phyloP scores from a whole-genome alignment of 2,113 vertebrate species.

The Psettodes erumei region DNA sequence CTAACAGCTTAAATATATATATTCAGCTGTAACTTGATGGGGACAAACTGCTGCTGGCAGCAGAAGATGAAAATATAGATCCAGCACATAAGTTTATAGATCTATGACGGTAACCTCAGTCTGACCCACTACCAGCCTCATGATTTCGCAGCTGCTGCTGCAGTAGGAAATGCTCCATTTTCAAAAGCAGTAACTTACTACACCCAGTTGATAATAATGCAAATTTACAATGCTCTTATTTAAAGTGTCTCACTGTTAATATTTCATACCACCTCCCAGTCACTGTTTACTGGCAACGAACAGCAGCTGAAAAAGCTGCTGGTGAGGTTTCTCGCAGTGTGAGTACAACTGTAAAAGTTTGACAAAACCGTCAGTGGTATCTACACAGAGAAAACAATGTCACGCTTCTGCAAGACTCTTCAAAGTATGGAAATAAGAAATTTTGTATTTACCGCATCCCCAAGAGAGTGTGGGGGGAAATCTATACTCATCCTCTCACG shows the following conservation, averaged over 20 bases:
- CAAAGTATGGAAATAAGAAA: slow-evolving; percentile 13
- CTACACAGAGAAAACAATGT: background rate
- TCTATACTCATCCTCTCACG: slow-evolving; percentile 14
- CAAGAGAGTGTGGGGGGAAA: background rate
- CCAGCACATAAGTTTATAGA: too few species aligned
- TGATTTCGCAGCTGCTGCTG: too few species aligned
- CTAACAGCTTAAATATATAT: background rate
- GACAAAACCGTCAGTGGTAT: slow-evolving; percentile 2
- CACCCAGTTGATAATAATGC: too few species aligned
- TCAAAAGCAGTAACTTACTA: too few species aligned
- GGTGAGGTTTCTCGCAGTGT: background rate
- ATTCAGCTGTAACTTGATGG: background rate
- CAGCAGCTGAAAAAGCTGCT: background rate
- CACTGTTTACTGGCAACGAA: slow-evolving; percentile 18
- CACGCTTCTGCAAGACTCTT: background rate
- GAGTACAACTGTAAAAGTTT: background rate
- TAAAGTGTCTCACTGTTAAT: slow-evolving; percentile 27
- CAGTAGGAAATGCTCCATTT: too few species aligned
- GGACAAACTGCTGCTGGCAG: background rate
- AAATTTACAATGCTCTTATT: too few species aligned
- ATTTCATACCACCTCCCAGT: slow-evolving; percentile 14
- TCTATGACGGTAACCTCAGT: too few species aligned
- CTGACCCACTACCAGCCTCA: too few species aligned
- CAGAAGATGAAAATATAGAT: too few species aligned
- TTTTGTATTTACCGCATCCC: slow-evolving; percentile 14